These are phyloP conservation scores for Pomatostomus ruficeps DNA, from an alignment of 2,113 vertebrate genomes.

Conservation along the genomic window DNA sequence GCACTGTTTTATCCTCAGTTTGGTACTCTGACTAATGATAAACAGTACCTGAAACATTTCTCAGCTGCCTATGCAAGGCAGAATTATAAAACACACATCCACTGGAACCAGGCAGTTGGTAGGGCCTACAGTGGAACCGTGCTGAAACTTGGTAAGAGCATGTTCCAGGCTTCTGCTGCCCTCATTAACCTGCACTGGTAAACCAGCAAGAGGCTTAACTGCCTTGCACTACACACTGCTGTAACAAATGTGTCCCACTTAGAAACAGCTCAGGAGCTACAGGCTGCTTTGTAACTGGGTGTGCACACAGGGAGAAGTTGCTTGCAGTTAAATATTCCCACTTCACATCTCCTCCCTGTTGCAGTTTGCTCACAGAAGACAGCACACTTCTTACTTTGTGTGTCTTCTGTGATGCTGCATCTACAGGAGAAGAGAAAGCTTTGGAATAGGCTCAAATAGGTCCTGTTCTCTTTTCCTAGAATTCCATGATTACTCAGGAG, in stretches of 20 bases:
- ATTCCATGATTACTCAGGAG: background rate
- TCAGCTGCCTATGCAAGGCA: background rate
- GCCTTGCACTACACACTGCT: background rate
- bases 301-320: background rate
- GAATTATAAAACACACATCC: background rate
- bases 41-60: background rate
- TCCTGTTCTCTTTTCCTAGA: background rate
- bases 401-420: background rate
- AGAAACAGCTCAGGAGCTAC: background rate
- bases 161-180: background rate
- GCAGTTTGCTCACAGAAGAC: background rate
- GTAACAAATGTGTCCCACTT: background rate
- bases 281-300: background rate
- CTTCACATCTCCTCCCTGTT: background rate
- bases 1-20: background rate
- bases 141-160: background rate
- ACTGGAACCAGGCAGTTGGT: background rate
- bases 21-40: background rate
- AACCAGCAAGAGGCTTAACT: background rate
- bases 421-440: background rate
- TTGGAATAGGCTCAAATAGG: background rate
- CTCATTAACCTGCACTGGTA: background rate
- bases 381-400: background rate
- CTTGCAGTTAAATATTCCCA: background rate
- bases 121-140: background rate